Evolutionary conservation across 1,140 invertebrate genomes (phyloP), one percentile per base, ranked within the genome.

Genomic region (Drosophila dunni): DNA sequence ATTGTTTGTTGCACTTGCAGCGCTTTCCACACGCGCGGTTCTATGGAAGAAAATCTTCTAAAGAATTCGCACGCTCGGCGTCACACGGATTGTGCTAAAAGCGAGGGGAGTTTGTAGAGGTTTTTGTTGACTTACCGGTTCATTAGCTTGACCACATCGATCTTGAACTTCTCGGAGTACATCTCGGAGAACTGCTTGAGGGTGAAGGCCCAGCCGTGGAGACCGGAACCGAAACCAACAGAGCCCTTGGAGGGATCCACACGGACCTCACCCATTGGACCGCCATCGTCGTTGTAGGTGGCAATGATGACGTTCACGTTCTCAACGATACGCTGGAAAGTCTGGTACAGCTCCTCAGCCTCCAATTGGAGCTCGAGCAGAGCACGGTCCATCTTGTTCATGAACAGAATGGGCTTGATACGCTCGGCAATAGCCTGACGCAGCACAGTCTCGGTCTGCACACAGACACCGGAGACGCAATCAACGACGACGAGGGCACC

Each of bases 311-410:
- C 99, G 94, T 99, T 99, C 36, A 99, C 98, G 92, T 99, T 99
- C 94, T 99, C 99, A 84, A 99, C 98, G 93, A 99, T 99, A 95
- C 98, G 97, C 94, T 99, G 98, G 96, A 99, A 99, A 91, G 98
- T 99, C 94, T 99, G 99, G 93, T 98, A 99, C 15, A 99, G 94
- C 93, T 99, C 98, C 94, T 99, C 99, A 79, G 97, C 95, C 54
- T 98, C 98, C 78, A 99, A 94, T 93, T 99, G 98, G 88, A 99
- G 94, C 93, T 99, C 98, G 1, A 99, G 94, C 42, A 99, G 94
- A 82, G 98, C 98, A 90, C 98, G 96, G 94, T 99, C 99, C 98
- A 99, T 99, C 94, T 99, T 99, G 96, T 99, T 99, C 98, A 99
- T 99, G 96, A 99, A 99, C 74, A 99, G 94, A 86, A 99, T 97